These are phyloP conservation scores for Mastomys natalensis DNA, from an alignment of 2,113 vertebrate genomes.

Conservation along the genomic window DNA sequence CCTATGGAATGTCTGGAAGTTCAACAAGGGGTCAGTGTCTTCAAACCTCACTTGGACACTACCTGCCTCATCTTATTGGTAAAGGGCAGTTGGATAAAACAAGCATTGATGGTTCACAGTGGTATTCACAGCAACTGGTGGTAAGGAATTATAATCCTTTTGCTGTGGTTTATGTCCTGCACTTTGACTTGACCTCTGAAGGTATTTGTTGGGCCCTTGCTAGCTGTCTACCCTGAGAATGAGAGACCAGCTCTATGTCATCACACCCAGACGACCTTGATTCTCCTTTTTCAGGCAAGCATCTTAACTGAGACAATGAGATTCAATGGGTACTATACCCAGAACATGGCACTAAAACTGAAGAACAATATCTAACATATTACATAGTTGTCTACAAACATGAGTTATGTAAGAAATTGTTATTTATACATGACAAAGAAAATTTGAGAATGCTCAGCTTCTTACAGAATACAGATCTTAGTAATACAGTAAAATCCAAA, in stretches of 20 bases:
- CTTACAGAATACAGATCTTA: background rate
- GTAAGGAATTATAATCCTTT: background rate
- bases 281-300: background rate
- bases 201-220: background rate
- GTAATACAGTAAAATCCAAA: constrained; percentile 27
- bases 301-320: background rate
- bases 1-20: background rate
- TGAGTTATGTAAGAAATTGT: background rate
- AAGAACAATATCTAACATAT: background rate
- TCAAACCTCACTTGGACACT: background rate
- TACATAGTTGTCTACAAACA: background rate
- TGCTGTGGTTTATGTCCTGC: background rate
- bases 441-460: background rate
- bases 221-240: background rate
- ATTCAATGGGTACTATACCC: background rate
- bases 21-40: background rate
- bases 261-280: background rate
- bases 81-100: background rate
- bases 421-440: background rate
- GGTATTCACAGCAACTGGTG: background rate
- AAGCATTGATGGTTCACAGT: background rate
- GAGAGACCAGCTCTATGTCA: background rate
- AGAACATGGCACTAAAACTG: background rate
- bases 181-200: constrained; percentile 28
- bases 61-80: background rate